phyloP scores from a whole-genome alignment of 2,113 vertebrate genomes.

The Lepus europaeus region DNA sequence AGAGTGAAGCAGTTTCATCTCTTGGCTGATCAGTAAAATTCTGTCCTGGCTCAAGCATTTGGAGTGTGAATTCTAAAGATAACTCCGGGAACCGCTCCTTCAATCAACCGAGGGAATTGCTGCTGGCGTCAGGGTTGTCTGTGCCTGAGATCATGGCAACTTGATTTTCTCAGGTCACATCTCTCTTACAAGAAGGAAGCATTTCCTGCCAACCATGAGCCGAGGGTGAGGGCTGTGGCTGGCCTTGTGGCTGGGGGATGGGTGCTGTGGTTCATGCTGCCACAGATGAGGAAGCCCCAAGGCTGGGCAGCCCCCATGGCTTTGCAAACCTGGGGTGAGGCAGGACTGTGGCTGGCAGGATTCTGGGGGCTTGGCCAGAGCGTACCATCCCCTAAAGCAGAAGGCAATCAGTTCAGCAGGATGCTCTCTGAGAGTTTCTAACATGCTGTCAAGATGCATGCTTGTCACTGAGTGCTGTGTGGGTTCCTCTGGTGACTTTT shows the following conservation, averaged over 20 bases:
- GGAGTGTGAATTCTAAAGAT: background rate
- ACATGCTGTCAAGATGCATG: background rate
- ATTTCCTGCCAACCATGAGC: fast-evolving
- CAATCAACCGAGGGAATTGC: background rate
- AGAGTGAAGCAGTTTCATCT: constrained; percentile 21
- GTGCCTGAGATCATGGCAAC: background rate
- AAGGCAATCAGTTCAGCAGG: background rate
- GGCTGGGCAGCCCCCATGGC: background rate
- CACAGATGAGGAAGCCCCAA: background rate
- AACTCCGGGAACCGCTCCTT: background rate
- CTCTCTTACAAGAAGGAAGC: background rate
- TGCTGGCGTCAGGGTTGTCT: background rate
- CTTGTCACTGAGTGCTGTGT: background rate
- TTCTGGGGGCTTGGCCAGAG: background rate
- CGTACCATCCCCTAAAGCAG: background rate
- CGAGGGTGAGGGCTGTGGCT: background rate
- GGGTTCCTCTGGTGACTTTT: background rate
- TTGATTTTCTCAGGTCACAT: constrained; percentile 32
- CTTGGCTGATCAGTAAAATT: background rate
- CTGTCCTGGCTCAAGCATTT: background rate
- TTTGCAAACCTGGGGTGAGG: background rate
- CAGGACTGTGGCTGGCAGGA: background rate
- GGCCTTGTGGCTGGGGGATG: background rate
- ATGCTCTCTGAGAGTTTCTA: background rate
- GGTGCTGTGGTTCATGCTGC: fast-evolving